Percentiles rank a stretch among this genome's conserved stretches.
Conservation (phyloP, 2,888 invertebrate genomes). For the Ichneumon xanthorius region DNA sequence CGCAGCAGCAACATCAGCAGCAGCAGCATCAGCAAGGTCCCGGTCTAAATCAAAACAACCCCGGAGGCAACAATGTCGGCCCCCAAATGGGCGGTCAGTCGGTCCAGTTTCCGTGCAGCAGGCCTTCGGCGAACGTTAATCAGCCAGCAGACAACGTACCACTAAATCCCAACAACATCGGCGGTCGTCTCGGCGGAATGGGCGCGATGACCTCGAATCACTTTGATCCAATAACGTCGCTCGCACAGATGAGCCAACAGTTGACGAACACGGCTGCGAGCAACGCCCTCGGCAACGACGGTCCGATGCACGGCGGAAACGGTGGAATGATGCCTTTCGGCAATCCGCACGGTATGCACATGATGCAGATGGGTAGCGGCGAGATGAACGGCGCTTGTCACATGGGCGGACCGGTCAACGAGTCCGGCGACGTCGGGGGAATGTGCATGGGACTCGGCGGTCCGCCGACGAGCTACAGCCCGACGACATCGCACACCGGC, state of each 20-base stretch:
- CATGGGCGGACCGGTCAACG: slow-evolving; percentile 79
- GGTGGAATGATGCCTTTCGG: slow-evolving; percentile 87
- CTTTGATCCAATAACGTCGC: slow-evolving; percentile 97
- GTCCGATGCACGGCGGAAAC: slow-evolving; percentile 83
- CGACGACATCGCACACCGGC: slow-evolving; percentile 81
- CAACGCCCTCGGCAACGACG: slow-evolving; percentile 86
- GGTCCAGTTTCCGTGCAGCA: slow-evolving; percentile 79
- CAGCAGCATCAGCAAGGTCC: slow-evolving; percentile 68
- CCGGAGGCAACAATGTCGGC: slow-evolving; percentile 71
- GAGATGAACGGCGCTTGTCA: slow-evolving; percentile 84
- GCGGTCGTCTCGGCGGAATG: slow-evolving; percentile 81
- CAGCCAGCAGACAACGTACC: slow-evolving; percentile 88
- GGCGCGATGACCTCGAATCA: slow-evolving; percentile 86
- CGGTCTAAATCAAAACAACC: slow-evolving; percentile 77
- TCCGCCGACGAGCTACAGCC: slow-evolving; percentile 82
- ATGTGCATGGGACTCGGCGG: slow-evolving; percentile 82
- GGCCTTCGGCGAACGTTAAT: slow-evolving; percentile 80
- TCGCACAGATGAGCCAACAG: slow-evolving; percentile 98
- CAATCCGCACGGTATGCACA: slow-evolving; percentile 84
- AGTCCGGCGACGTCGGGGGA: slow-evolving; percentile 80
- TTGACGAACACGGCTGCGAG: slow-evolving; percentile 91
- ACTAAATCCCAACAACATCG: slow-evolving; percentile 88
- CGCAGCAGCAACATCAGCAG: slow-evolving; percentile 76
- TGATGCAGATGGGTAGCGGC: slow-evolving; percentile 82
- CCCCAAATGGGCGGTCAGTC: slow-evolving; percentile 77